Evolutionary conservation across 1,140 invertebrate genomes (phyloP), one percentile per base, ranked within the genome.

Genomic region (Drosophila ananassae): DNA sequence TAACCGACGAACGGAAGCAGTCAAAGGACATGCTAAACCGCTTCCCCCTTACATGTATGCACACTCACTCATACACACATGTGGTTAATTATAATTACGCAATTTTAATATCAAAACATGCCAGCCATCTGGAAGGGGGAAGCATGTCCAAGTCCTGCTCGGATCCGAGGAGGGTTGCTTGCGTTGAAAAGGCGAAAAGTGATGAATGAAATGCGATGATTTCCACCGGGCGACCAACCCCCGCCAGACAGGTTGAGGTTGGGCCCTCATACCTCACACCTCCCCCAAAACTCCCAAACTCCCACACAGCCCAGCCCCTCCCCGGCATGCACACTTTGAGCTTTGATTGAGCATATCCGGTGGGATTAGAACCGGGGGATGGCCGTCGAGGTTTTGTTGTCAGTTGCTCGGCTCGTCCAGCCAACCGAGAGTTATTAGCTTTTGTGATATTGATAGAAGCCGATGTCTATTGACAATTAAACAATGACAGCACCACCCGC

Each of bases 391-490:
- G 63, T 73, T 69, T 68, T 76, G 69, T 74, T 76, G 53, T 54
- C 69, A 50, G 61, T 58, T 56, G 30, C 13, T 21, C 41, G 25
- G 54, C 48, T 54, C 55, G 85, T 48, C 66, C 87, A 90, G 68
- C 82, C 89, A 91, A 87, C 81, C 79, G 89, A 82, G 85, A 90
- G 90, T 87, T 91, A 91, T 91, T 91, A 89, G 89, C 89, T 91
- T 91, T 87, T 84, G 87, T 90, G 82, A 79, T 81, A 91, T 91
- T 87, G 89, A 90, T 89, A 89, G 81, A 89, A 83, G 74, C 77
- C 79, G 84, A 89, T 83, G 85, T 89, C 89, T 90, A 91, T 91
- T 91, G 89, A 91, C 89, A 91, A 91, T 91, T 91, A 91, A 89
- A 91, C 89, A 91, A 91, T 90, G 83, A 61, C 59, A 57, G 57